These are phyloP conservation scores for Lagodon rhomboides DNA, from an alignment of 2,797 vertebrate species.

Conservation along the genomic window DNA sequence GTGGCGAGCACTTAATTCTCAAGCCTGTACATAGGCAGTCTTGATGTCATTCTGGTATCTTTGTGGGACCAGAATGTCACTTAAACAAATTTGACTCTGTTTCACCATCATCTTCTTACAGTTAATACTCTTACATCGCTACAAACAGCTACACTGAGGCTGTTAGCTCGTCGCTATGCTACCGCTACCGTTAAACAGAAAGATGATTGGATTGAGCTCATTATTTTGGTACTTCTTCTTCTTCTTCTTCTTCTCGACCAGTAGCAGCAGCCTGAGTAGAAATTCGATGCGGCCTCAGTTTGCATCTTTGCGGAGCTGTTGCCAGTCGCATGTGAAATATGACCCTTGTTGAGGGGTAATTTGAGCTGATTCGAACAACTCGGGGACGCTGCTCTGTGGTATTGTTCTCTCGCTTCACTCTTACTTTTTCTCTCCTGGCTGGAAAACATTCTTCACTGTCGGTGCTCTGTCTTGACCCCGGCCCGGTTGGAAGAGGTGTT, in stretches of 20 bases:
- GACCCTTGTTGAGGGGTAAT: slow-evolving; percentile 53
- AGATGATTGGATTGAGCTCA: not conserved
- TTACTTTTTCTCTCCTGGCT: slow-evolving; percentile 19
- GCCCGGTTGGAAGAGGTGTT: too few species aligned
- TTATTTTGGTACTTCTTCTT: not conserved
- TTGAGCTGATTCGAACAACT: slow-evolving; percentile 58
- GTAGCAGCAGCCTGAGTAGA: slow-evolving; percentile 18
- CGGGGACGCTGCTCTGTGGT: slow-evolving; percentile 42
- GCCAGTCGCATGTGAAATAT: slow-evolving; percentile 54
- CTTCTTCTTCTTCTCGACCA: slow-evolving; percentile 17
- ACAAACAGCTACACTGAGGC: too few species aligned
- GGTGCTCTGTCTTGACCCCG: too few species aligned
- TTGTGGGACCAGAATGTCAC: too few species aligned
- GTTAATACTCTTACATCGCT: too few species aligned
- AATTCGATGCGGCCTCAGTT: slow-evolving; percentile 43
- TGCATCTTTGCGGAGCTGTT: slow-evolving; percentile 42
- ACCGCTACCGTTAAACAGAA: too few species aligned
- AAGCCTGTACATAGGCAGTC: too few species aligned
- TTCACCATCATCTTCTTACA: too few species aligned
- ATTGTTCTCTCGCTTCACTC: slow-evolving; percentile 51
- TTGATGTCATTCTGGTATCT: too few species aligned
- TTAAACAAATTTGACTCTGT: too few species aligned
- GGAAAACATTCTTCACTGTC: slow-evolving; percentile 10
- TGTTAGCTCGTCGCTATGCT: too few species aligned
- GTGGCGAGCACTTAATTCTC: too few species aligned